Evolutionary conservation across 2,888 invertebrate genomes (phyloP).

Genomic region (Pristionchus arcanus): DNA sequence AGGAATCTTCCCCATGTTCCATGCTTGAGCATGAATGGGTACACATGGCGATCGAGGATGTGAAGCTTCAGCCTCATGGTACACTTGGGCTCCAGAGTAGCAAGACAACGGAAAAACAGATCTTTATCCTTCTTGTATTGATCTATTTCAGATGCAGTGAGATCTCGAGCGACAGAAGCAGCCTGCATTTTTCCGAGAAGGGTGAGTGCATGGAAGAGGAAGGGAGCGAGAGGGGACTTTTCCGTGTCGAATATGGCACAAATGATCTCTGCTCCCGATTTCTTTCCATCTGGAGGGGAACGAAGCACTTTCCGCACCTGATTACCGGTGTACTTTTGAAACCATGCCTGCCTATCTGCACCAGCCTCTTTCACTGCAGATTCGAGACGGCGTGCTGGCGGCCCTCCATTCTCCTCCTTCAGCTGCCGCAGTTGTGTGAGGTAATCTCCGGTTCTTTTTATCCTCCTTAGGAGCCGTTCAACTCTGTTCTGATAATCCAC

Average conservation of each 20-base stretch:
- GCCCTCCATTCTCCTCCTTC: background rate
- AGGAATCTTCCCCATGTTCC: constrained; percentile 10
- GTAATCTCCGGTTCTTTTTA: background rate
- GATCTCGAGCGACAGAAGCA: constrained; percentile 11
- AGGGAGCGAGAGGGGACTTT: background rate
- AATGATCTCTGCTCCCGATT: background rate
- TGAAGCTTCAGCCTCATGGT: constrained; percentile 28
- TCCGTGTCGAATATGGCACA: background rate
- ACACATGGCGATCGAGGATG: constrained; percentile 23
- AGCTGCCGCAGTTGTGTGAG: background rate
- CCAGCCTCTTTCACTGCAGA: background rate
- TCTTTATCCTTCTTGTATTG: constrained; percentile 9
- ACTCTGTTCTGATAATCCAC: background rate
- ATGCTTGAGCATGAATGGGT: constrained; percentile 39
- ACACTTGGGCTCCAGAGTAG: background rate
- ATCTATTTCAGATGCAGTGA: background rate
- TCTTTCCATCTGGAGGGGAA: background rate
- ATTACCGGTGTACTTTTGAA: constrained; percentile 45
- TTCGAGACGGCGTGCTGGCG: background rate
- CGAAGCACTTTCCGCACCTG: background rate
- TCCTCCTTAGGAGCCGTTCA: background rate
- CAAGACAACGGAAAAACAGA: background rate
- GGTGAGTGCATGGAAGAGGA: background rate
- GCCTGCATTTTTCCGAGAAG: background rate
- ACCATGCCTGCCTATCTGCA: background rate